phyloP scores from a whole-genome alignment of 2,113 vertebrate genomes.

The Oryzias curvinotus region DNA sequence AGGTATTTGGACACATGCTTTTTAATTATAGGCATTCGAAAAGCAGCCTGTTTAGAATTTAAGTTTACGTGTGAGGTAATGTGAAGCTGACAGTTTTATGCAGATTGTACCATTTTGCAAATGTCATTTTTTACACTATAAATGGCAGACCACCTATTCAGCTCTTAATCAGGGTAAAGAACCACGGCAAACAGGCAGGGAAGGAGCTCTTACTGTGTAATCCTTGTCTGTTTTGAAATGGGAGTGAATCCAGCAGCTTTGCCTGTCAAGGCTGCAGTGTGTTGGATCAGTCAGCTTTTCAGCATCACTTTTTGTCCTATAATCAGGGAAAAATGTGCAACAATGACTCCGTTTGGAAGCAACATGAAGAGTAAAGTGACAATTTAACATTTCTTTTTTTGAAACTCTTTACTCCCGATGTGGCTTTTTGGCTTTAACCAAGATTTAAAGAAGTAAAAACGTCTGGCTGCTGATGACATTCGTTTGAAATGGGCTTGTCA shows the following conservation, averaged over 20 bases:
- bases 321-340: slow-evolving; percentile 28
- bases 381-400: background rate
- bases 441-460: no score
- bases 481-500: no score
- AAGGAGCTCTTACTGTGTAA: background rate
- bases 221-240: slow-evolving; percentile 34
- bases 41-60: background rate
- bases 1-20: slow-evolving; percentile 12
- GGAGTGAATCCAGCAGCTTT: slow-evolving; percentile 33
- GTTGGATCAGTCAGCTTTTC: slow-evolving; percentile 33
- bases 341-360: slow-evolving; percentile 10
- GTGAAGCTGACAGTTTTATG: background rate
- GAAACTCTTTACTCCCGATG: no score
- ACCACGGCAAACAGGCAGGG: slow-evolving; percentile 12
- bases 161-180: slow-evolving; percentile 3
- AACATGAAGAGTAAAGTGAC: slow-evolving; percentile 37
- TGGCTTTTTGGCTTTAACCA: no score
- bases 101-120: slow-evolving; percentile 6
- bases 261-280: slow-evolving; percentile 39
- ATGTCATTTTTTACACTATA: slow-evolving; percentile 7
- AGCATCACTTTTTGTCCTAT: slow-evolving; percentile 39
- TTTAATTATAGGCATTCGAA: slow-evolving; percentile 35
- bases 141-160: background rate
- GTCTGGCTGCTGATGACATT: no score
- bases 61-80: no score